Evolutionary conservation across 1,140 invertebrate species (phyloP), one percentile per base, ranked within the genome.

Genomic region (Lycorma delicatula): DNA sequence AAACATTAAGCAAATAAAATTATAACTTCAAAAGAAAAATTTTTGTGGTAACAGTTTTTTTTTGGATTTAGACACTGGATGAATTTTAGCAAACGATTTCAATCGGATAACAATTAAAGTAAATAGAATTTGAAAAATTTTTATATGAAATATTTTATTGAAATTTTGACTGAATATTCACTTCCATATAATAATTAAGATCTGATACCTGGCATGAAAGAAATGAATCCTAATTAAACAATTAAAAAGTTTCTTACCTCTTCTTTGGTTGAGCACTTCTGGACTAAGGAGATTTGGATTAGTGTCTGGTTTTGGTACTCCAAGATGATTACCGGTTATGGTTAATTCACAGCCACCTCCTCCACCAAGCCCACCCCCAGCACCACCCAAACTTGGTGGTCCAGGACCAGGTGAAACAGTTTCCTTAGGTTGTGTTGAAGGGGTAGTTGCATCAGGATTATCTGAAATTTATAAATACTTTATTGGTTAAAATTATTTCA

Each of bases 241-340:
- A n/a, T 18, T 38, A 38, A 3, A 38, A 38, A 38, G 13, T 18
- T 13, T 38, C 64, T 67, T 70, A 85, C 84, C 86, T 79, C 85
- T 76, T 58, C 85, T 75, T 69, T 86, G 84, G 67, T 80, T 85
- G 38, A 87, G 76, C 63, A 81, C 79, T 70, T 89, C 87, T 12
- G 87, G 87, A 70, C 86, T 89, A 18, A 91, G 77, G 55, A 89
- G 77, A 75, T 91, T 89, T 2, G 83, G 81, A 74, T 87, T 88
- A n/a, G 57, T 85, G 80, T 81, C 78, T 27, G 81, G 77, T 62
- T 81, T 79, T 18, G 87, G 87, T 36, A 91, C 80, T 60, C 87
- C 82, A 56, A 91, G 72, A 68, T 89, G 87, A 71, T 88, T 91
- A 56, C 85, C 85, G 1, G 82, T 81, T 26, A 47, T 53, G 3